These are phyloP conservation scores for Cryptoprocta ferox DNA, from an alignment of 2,797 vertebrate genomes.

Conservation along the genomic window DNA sequence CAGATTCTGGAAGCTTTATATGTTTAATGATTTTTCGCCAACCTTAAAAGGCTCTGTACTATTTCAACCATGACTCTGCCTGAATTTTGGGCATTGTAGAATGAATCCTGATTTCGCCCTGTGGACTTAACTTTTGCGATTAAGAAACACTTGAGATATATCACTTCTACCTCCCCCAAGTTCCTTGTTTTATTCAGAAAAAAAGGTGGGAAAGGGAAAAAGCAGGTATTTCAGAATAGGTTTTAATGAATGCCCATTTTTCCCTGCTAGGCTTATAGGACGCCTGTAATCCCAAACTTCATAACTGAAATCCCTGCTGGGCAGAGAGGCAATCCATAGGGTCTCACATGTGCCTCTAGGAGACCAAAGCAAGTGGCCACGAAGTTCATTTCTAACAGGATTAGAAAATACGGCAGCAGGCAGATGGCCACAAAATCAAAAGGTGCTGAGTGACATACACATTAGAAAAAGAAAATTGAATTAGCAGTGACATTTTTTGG, in stretches of 20 bases:
- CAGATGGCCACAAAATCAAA: constrained; percentile 64
- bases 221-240: neutral
- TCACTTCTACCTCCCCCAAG: neutral
- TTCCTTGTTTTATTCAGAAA: neutral
- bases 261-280: neutral
- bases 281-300: neutral
- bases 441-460: constrained; percentile 70
- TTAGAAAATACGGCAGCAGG: constrained; percentile 30
- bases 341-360: neutral
- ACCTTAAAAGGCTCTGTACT: constrained; percentile 50
- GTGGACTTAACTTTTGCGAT: neutral
- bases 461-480: constrained; percentile 78
- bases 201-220: neutral
- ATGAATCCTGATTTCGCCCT: neutral
- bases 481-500: constrained; percentile 77
- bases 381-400: constrained; percentile 43
- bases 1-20: constrained; percentile 71
- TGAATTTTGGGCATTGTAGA: neutral
- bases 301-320: neutral
- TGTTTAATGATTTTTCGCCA: constrained; percentile 54
- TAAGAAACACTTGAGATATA: neutral
- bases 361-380: neutral
- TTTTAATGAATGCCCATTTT: neutral
- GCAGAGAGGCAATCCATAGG: rapidly evolving
- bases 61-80: constrained; percentile 20